Percentiles rank a stretch among this genome's conserved stretches.
These are phyloP conservation scores for Elysia chlorotica DNA, from an alignment of 1,140 invertebrate genomes.

Conservation along the genomic window DNA sequence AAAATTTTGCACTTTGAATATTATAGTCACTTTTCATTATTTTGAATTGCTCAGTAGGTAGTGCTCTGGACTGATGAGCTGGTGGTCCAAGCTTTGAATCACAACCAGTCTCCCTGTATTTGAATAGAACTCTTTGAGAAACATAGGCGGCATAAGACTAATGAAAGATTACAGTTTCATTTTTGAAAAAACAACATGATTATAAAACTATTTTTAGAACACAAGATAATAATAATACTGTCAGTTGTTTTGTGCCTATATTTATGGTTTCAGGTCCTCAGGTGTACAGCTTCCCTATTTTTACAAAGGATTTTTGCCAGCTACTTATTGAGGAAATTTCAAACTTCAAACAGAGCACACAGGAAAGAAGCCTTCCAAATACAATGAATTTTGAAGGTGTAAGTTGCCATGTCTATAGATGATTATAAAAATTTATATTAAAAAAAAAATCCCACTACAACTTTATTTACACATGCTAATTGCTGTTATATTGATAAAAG, in stretches of 20 bases:
- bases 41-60: too few species aligned
- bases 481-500: too few species aligned
- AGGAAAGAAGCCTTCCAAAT: slow-evolving; percentile 62
- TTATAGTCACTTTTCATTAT: too few species aligned
- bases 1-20: too few species aligned
- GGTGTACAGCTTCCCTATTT: slow-evolving; percentile 59
- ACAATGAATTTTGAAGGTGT: slow-evolving; percentile 65
- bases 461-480: too few species aligned
- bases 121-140: neutral
- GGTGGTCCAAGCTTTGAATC: too few species aligned
- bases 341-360: slow-evolving; percentile 57
- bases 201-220: neutral
- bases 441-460: too few species aligned
- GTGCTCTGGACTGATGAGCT: too few species aligned
- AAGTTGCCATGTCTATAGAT: slow-evolving; percentile 1
- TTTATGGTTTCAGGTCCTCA: slow-evolving; percentile 33
- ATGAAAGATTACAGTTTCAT: neutral
- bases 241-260: neutral
- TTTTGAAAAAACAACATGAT: neutral
- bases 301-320: slow-evolving; percentile 60
- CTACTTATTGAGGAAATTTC: slow-evolving; percentile 57
- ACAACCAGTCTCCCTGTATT: too few species aligned
- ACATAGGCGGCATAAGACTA: neutral
- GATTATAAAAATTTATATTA: too few species aligned
- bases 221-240: too few species aligned